A percentile compares a stretch with the other conserved stretches of the same genome.
Evolutionary conservation across 2,797 vertebrate species (phyloP).

Genomic region (Pipistrellus pipistrellus): DNA sequence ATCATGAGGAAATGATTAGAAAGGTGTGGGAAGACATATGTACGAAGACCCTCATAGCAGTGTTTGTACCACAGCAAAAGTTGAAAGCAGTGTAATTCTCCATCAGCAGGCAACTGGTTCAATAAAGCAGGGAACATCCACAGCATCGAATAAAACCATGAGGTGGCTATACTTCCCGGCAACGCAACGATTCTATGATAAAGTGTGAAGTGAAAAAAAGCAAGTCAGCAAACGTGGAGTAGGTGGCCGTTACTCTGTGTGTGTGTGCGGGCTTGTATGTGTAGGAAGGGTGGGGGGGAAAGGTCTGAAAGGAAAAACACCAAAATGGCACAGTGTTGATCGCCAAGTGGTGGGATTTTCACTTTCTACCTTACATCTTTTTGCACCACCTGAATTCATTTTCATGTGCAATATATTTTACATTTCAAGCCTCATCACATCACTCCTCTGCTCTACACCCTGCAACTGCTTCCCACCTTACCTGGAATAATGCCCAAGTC

Average conservation of each 20-base stretch:
- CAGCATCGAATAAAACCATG: background rate
- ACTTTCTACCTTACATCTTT: background rate
- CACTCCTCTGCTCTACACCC: background rate
- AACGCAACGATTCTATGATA: background rate
- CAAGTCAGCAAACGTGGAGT: background rate
- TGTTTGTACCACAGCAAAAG: background rate
- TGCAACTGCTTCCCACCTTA: background rate
- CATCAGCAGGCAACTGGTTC: background rate
- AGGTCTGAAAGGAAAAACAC: background rate
- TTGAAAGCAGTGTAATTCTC: background rate
- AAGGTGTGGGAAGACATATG: conserved; percentile 27
- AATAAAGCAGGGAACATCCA: background rate
- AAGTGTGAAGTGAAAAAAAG: background rate
- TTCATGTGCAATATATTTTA: background rate
- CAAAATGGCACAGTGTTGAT: background rate
- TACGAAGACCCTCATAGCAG: background rate
- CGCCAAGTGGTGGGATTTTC: background rate
- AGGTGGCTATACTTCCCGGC: background rate
- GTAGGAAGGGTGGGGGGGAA: background rate
- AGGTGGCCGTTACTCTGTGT: fast-evolving
- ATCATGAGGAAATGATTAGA: conserved; percentile 57
- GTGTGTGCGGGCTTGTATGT: too few species aligned
- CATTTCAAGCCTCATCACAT: background rate
- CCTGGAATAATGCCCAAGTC: background rate
- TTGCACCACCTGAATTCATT: background rate